Evolutionary conservation across 2,797 vertebrate genomes (phyloP).

Genomic region (Melanotaenia maccullochi): DNA sequence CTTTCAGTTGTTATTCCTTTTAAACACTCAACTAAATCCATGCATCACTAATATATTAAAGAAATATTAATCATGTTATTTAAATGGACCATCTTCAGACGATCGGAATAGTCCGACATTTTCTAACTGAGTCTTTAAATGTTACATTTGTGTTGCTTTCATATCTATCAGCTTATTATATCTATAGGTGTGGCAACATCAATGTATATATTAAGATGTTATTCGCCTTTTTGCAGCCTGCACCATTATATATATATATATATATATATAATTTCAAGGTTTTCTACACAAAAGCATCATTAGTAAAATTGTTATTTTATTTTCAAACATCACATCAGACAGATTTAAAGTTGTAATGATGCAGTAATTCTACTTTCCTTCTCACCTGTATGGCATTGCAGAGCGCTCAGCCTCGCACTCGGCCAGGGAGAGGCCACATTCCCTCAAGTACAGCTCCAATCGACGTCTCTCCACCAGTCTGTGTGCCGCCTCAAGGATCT

Average conservation of each 20-base stretch:
- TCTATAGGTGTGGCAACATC: background rate
- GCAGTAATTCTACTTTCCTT: background rate
- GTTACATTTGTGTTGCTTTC: background rate
- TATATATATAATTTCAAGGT: background rate
- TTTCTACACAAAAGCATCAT: background rate
- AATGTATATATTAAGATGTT: background rate
- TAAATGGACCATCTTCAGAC: conserved; percentile 26
- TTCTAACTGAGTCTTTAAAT: background rate
- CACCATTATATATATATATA: background rate
- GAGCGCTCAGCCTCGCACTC: conserved; percentile 76
- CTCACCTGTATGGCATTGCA: conserved; percentile 86
- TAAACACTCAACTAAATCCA: conserved; percentile 20
- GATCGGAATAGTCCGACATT: conserved; percentile 8
- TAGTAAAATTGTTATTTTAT: no score
- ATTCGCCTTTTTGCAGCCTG: background rate
- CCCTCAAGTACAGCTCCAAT: conserved; percentile 82
- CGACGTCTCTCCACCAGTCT: conserved; percentile 79
- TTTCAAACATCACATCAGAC: no score
- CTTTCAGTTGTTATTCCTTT: conserved; percentile 20
- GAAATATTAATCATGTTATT: conserved; percentile 34
- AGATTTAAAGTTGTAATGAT: background rate
- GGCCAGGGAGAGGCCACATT: conserved; percentile 77
- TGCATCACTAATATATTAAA: conserved; percentile 26
- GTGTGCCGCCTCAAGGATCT: conserved; percentile 82
- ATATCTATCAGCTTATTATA: background rate